Evolutionary conservation across 2,888 invertebrate species (phyloP).

Genomic region (Pseudoips prasinana): DNA sequence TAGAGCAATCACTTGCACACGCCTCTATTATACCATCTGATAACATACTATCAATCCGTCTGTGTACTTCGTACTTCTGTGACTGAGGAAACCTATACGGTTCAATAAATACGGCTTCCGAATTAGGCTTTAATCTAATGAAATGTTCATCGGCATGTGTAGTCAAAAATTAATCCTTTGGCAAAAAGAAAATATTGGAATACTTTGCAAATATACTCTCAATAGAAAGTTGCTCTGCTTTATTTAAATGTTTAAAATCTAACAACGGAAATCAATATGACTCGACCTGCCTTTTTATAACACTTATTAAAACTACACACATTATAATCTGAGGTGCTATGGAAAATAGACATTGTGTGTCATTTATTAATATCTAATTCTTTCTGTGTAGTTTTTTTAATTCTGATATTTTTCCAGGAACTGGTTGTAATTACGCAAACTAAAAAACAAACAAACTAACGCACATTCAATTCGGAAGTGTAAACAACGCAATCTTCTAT

Average conservation of each 20-base stretch:
- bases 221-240: constrained; percentile 13
- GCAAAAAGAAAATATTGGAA: constrained; percentile 21
- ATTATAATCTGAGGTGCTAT: constrained; percentile 9
- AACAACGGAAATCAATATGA: constrained; percentile 17
- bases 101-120: constrained; percentile 14
- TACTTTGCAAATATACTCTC: constrained; percentile 22
- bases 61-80: constrained; percentile 16
- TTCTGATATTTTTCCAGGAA: constrained; percentile 16
- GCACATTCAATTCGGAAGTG: constrained; percentile 18
- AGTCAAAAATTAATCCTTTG: constrained; percentile 16
- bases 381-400: constrained; percentile 20
- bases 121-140: constrained; percentile 18
- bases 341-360: constrained; percentile 7
- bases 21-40: constrained; percentile 18
- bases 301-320: constrained; percentile 17
- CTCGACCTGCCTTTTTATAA: constrained; percentile 14
- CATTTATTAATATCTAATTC: constrained; percentile 11
- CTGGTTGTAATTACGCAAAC: constrained; percentile 14
- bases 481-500: constrained; percentile 20
- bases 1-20: constrained; percentile 17
- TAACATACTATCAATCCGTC: constrained; percentile 18
- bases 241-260: constrained; percentile 14
- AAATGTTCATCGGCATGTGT: constrained; percentile 16
- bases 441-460: constrained; percentile 17
- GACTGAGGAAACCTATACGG: constrained; percentile 22